Evolutionary conservation across 2,113 vertebrate genomes (phyloP).

Genomic region (Atrichornis clamosus): DNA sequence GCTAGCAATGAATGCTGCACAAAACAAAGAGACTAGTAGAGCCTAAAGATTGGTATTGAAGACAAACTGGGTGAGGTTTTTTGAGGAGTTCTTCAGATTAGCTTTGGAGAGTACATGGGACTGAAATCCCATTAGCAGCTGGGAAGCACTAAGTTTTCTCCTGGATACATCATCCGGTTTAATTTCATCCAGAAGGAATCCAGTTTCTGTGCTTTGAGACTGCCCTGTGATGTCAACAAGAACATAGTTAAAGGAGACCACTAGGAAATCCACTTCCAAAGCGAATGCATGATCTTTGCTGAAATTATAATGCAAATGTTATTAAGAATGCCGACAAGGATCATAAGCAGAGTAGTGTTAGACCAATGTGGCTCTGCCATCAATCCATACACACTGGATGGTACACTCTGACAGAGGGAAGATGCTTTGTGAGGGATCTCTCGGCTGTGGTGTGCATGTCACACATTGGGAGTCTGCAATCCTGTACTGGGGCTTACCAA

Average conservation of each 20-base stretch:
- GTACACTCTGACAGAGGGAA: not conserved
- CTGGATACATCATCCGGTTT: not conserved
- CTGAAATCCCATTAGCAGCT: not conserved
- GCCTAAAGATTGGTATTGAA: not conserved
- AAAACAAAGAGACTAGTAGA: not conserved
- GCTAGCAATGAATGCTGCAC: not conserved
- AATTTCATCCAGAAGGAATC: not conserved
- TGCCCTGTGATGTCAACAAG: not conserved
- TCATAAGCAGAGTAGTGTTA: not conserved
- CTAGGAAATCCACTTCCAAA: not conserved
- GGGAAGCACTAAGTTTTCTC: not conserved
- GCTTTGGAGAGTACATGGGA: not conserved
- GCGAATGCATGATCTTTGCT: not conserved
- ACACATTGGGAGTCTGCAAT: not conserved
- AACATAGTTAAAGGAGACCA: not conserved
- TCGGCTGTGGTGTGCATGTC: not conserved
- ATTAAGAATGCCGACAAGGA: not conserved
- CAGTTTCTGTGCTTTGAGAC: not conserved
- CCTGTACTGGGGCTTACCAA: not conserved
- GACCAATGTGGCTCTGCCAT: not conserved
- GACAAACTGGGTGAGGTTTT: not conserved
- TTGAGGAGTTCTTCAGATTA: not conserved
- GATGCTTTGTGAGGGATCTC: not conserved
- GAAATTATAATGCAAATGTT: not conserved
- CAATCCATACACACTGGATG: not conserved